Percentiles rank a stretch among this genome's conserved stretches.
These are phyloP conservation scores for Phymastichus coffea DNA, from an alignment of 1,140 invertebrate genomes.

Conservation along the genomic window DNA sequence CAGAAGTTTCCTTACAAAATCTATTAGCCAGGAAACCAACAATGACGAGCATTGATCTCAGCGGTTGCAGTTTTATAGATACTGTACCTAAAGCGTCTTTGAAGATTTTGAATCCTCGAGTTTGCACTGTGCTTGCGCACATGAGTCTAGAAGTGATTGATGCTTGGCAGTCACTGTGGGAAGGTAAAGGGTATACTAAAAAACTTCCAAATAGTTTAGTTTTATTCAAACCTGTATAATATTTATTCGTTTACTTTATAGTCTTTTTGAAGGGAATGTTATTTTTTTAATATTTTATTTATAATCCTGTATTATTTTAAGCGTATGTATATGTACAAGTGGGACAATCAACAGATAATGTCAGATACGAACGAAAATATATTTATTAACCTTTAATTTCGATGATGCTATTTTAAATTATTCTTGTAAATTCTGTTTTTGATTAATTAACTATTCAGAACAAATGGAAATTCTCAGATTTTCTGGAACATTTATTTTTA, in stretches of 20 bases:
- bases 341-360: too few species aligned
- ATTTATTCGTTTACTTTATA: too few species aligned
- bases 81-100: constrained; percentile 34
- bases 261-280: too few species aligned
- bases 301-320: neutral
- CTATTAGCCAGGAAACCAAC: constrained; percentile 44
- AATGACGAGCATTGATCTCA: constrained; percentile 40
- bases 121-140: constrained; percentile 43
- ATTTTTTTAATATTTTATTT: too few species aligned
- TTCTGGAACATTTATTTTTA: too few species aligned
- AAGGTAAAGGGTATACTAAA: constrained; percentile 32
- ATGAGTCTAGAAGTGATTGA: constrained; percentile 38
- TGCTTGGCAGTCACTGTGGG: constrained; percentile 47
- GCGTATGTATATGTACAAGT: neutral
- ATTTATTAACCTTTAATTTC: too few species aligned
- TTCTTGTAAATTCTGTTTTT: too few species aligned
- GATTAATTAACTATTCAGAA: too few species aligned
- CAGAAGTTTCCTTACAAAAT: constrained; percentile 36
- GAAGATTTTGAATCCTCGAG: constrained; percentile 38
- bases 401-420: too few species aligned
- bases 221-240: constrained; percentile 42
- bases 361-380: too few species aligned
- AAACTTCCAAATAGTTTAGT: constrained; percentile 42
- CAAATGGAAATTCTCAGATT: too few species aligned
- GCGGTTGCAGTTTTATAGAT: constrained; percentile 41